These are phyloP conservation scores for Pseudoatta argentina DNA, from an alignment of 1,140 invertebrate genomes.

Conservation along the genomic window DNA sequence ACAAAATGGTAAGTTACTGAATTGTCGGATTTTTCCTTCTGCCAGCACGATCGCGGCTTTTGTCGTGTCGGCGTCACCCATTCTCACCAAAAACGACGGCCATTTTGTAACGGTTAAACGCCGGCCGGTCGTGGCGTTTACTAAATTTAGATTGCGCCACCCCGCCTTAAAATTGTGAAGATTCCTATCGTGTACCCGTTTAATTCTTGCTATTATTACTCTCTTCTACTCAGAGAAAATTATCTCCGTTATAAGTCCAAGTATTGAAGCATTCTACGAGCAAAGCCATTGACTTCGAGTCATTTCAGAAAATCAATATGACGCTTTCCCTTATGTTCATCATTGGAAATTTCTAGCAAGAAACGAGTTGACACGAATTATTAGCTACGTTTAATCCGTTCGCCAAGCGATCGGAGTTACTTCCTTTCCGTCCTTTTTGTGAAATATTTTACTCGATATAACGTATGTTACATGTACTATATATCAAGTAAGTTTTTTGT, in stretches of 20 bases:
- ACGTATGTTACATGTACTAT: no score
- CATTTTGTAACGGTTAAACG: conserved; percentile 71
- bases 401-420: no score
- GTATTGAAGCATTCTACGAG: not conserved
- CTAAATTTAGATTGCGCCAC: not conserved
- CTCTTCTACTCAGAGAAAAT: not conserved
- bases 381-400: no score
- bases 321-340: not conserved
- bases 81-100: conserved; percentile 10
- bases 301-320: conserved; percentile 27
- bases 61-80: not conserved
- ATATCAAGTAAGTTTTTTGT: no score
- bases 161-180: not conserved
- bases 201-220: not conserved
- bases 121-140: conserved; percentile 64
- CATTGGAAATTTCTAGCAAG: no score
- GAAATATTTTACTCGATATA: no score
- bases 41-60: no score
- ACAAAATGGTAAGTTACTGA: conserved; percentile 74
- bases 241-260: not conserved
- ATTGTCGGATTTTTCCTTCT: not conserved
- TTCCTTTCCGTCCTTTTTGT: no score
- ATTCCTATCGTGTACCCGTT: not conserved
- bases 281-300: conserved; percentile 10
- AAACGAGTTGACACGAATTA: no score